Base-by-base conservation (phyloP, 2,888 invertebrate species). In the Drosophila colorata region DNA sequence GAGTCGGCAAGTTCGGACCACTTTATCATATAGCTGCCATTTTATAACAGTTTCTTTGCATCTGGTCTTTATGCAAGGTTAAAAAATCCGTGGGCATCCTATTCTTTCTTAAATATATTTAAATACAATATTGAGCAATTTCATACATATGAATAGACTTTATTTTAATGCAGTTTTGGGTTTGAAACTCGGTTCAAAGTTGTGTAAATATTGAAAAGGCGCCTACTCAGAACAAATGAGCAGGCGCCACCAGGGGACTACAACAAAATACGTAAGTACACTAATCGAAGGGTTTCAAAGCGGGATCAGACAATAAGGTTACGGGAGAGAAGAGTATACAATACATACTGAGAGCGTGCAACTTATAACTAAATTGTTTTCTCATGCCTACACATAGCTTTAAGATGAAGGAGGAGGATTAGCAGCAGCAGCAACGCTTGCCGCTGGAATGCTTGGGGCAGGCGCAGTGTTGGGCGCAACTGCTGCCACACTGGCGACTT, bases 301-400 rank as follows among this genome's bases (percentile, higher is more conserved):
- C 58, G 16, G 68, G 64, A 55, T 13, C 37, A 51, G 59, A 65
- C 48, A 56, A 28, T 47, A 49, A 46, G 63, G 51, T 59, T 58
- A 63, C 40, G 40, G 66, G 55, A 44, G 20, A 44, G 46, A 28
- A 53, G 60, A 78, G 81, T 60, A 81, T 67, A 79, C 82, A 85
- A 76, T 81, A 87, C 68, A 85, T 83, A 79, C 82, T 87, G 80
- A 83, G 80, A 85, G 74, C 74, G 74, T 74, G 65, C 68, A 74
- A 77, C 88, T 85, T 87, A 83, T 23, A 68, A 38, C 78, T 82
- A 87, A 60, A 41, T 28, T 64, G 52, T 59, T 64, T 76, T 53
- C 53, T 61, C 48, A 49, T 70, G 70, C 77, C 69, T 82, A 87
- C 37, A 52, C 40, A 14, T 81, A 85, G 44, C 51, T 77, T 78